Conservation (phyloP, 2,888 invertebrate genomes). For the Hesperia comma region DNA sequence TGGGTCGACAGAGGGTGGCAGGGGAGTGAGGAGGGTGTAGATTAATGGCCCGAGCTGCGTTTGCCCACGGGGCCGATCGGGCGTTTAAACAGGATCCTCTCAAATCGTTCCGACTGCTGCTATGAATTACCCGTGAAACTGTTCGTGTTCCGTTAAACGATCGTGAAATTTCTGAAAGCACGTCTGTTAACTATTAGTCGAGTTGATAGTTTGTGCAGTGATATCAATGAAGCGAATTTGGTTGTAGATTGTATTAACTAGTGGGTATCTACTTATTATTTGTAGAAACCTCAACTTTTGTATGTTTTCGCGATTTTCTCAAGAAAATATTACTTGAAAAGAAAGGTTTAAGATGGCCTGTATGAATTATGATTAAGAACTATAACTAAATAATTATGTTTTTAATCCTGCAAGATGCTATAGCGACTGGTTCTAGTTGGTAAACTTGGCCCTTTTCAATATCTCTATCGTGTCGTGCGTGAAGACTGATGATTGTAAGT, state of each 20-base stretch:
- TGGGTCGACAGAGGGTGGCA: slow-evolving; percentile 44
- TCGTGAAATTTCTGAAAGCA: slow-evolving; percentile 28
- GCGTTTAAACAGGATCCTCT: slow-evolving; percentile 66
- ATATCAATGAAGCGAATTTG: slow-evolving; percentile 29
- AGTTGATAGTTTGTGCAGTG: not conserved
- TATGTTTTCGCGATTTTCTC: too few species aligned
- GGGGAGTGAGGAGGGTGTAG: slow-evolving; percentile 54
- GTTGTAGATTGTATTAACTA: slow-evolving; percentile 38
- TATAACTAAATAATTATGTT: too few species aligned
- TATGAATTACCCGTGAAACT: slow-evolving; percentile 57
- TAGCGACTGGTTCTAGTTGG: too few species aligned
- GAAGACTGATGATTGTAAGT: too few species aligned
- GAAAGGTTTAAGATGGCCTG: too few species aligned
- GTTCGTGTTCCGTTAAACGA: slow-evolving; percentile 40
- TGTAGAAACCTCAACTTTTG: too few species aligned
- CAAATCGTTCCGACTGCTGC: slow-evolving; percentile 62
- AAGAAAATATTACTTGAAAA: too few species aligned
- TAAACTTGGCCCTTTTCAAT: too few species aligned
- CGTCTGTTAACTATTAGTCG: slow-evolving; percentile 6
- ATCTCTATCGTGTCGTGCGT: too few species aligned
- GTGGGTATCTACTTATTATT: too few species aligned
- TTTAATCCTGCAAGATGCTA: too few species aligned
- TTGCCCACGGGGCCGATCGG: slow-evolving; percentile 69
- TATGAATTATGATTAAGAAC: too few species aligned
- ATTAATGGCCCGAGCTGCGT: slow-evolving; percentile 64